These are phyloP conservation scores for Myotis lucifugus DNA, from an alignment of 2,113 vertebrate genomes.

Conservation along the genomic window DNA sequence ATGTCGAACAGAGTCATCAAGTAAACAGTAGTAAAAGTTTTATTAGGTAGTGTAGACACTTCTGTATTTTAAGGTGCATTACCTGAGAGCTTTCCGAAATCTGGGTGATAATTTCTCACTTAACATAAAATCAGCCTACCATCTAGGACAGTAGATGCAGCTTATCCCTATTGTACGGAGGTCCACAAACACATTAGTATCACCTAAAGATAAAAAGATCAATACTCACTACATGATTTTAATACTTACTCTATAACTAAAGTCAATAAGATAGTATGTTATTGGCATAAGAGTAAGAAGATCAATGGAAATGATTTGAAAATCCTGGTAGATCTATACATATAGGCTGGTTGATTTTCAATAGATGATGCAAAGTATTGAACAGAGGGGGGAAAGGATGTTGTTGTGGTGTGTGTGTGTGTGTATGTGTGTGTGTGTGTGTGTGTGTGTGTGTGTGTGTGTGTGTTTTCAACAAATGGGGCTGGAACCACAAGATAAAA, in stretches of 20 bases:
- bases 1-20: background rate
- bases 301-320: background rate
- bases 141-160: background rate
- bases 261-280: background rate
- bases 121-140: background rate
- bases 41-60: background rate
- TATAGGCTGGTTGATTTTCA: background rate
- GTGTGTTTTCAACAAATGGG: background rate
- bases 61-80: background rate
- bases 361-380: background rate
- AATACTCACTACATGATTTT: background rate
- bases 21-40: background rate
- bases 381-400: background rate
- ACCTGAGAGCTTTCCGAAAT: slow-evolving; percentile 5
- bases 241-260: background rate
- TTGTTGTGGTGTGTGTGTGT: too few species aligned
- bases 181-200: background rate
- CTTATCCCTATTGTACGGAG: background rate
- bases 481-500: background rate
- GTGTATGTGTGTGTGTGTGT: background rate
- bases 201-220: background rate
- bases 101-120: slow-evolving; percentile 1
- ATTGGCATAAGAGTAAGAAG: background rate
- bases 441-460: background rate
- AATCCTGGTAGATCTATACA: background rate